Base-by-base conservation (phyloP, 2,888 invertebrate genomes). In the Oscheius onirici region DNA sequence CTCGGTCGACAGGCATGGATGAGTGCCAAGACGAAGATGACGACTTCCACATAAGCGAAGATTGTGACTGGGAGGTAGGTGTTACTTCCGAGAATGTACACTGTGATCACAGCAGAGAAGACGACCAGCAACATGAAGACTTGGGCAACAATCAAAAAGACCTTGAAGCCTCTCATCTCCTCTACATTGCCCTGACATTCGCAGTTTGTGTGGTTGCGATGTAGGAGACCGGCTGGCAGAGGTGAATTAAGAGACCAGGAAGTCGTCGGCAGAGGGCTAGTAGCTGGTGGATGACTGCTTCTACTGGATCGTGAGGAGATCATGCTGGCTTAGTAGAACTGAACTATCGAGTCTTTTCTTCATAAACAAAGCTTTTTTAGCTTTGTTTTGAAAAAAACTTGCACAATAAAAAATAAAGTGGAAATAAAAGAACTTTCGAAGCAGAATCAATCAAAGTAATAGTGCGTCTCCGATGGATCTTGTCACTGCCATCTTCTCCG, bases 91-190 rank as follows among this genome's bases (percentile, higher is more conserved):
- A 63, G n/a, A 6, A 49, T 15, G 17, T 63, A 63, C 26, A 28
- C 63, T 0, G 63, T 68, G 5, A 68, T 2, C 3, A 57, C 55
- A 3, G 68, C 57, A 8, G 34, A 15, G 11, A 68, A 26, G 46
- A 68, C 43, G 17, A 68, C 43, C 10, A 68, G 28, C 28, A 68
- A 49, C 26, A 17, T 34, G 5, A 58, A n/a, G 10, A 46, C 22
- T 55, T 68, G 68, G 1, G 54, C 46, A n/a, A 58, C 15, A 17
- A 68, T 43, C 6, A 68, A 43, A 26, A 55, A 68, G 3, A 68
- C 24, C 40, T 68, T 68, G 46, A 68, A 68, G 24, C 68, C 68
- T 28, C 55, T 43, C 68, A 68, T 68, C 57, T 68, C 68, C 20
- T 68, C 66, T 20, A 17, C 52, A 54, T 66, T 54, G 40, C 40